Evolutionary conservation across 2,113 vertebrate species (phyloP).

Genomic region (Synchiropus splendidus): DNA sequence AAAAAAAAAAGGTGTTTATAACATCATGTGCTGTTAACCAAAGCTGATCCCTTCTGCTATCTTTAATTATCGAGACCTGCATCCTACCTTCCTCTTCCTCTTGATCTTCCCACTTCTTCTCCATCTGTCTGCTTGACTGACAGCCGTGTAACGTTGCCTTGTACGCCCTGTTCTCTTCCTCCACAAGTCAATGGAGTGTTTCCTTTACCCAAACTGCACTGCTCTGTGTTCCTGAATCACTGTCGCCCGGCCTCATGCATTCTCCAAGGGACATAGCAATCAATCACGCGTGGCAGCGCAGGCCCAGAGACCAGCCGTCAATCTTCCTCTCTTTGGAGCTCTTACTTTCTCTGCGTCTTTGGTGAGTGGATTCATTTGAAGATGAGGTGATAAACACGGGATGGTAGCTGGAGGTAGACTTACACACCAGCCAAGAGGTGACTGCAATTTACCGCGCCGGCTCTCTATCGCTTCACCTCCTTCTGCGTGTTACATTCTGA

Average conservation of each 20-base stretch:
- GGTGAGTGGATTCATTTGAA: conserved; percentile 53
- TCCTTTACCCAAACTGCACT: conserved; percentile 44
- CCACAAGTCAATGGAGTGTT: conserved; percentile 43
- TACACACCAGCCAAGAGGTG: conserved; percentile 39
- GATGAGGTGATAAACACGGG: conserved; percentile 35
- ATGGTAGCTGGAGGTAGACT: conserved; percentile 37
- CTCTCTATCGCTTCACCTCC: conserved; percentile 8
- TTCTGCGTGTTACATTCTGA: too few species aligned
- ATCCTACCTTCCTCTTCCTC: too few species aligned
- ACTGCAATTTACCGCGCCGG: conserved; percentile 11
- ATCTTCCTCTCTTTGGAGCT: too few species aligned
- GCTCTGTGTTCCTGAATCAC: conserved; percentile 50
- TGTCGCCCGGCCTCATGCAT: conserved; percentile 47
- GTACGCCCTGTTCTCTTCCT: neutral
- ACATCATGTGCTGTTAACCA: conserved; percentile 26
- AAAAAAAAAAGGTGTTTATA: conserved; percentile 7
- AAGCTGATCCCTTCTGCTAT: conserved; percentile 26
- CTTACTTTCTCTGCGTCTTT: conserved; percentile 4
- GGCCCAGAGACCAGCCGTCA: conserved; percentile 58
- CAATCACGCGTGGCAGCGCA: conserved; percentile 57
- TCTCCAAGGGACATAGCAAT: conserved; percentile 58
- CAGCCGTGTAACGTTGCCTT: too few species aligned
- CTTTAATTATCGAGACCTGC: conserved; percentile 31
- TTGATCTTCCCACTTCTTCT: too few species aligned
- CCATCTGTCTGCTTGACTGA: too few species aligned